A percentile compares a stretch with the other conserved stretches of the same genome.
Evolutionary conservation across 1,140 invertebrate species (phyloP).

Genomic region (Archegozetes longisetosus): DNA sequence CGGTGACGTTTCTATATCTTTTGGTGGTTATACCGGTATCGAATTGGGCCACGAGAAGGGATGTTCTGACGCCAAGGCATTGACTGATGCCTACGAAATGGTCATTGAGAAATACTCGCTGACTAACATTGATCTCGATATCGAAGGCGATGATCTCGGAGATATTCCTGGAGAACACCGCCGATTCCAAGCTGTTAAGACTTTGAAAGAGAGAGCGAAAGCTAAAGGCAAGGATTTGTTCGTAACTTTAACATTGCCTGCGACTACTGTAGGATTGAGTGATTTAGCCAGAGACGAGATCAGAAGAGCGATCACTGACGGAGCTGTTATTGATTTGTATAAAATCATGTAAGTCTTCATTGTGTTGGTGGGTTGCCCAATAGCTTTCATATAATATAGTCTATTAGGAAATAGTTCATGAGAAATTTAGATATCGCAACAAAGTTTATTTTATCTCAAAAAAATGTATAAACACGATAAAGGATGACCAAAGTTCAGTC

Average conservation of each 20-base stretch:
- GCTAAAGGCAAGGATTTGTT: not conserved
- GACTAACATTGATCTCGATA: conserved; percentile 8
- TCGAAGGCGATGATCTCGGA: conserved; percentile 8
- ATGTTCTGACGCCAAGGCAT: not conserved
- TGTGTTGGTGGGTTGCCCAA: too few species aligned
- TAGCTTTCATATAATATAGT: too few species aligned
- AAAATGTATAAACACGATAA: too few species aligned
- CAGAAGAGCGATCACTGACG: not conserved
- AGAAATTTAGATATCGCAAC: too few species aligned
- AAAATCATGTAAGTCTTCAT: conserved; percentile 11
- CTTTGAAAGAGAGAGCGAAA: conserved; percentile 6
- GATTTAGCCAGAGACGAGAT: conserved; percentile 5
- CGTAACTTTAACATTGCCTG: conserved; percentile 8
- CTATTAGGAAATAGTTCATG: too few species aligned
- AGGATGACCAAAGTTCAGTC: too few species aligned
- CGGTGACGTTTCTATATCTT: conserved; percentile 9
- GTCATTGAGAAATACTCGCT: conserved; percentile 12
- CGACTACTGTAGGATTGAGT: conserved; percentile 6
- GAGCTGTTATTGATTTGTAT: conserved; percentile 4
- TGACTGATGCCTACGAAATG: conserved; percentile 5
- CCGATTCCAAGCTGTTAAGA: conserved; percentile 6
- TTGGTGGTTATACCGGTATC: conserved; percentile 7
- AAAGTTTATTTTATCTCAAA: too few species aligned
- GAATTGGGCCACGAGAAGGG: conserved; percentile 10
- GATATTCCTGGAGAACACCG: not conserved